Base-by-base conservation (phyloP, 2,888 invertebrate species). In the Sminthurides aquaticus region DNA sequence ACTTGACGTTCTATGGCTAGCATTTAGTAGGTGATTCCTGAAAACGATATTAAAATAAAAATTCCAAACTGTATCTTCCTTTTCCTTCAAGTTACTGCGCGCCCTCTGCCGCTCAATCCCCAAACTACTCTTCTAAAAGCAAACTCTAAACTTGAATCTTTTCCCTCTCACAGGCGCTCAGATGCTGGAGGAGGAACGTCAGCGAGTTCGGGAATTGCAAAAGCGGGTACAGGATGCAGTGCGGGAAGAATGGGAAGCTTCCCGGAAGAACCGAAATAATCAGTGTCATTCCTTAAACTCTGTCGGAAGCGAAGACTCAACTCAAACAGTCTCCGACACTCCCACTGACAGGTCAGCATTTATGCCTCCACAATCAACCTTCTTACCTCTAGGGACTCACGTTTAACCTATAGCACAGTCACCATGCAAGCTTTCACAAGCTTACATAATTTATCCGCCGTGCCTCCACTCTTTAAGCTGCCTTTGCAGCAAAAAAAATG, bases 121-220 rank as follows among this genome's bases (percentile, higher is more conserved):
- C n/a, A n/a, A n/a, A n/a, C n/a, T n/a, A n/a, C n/a, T n/a, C n/a
- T n/a, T n/a, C n/a, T n/a, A n/a, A n/a, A n/a, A n/a, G n/a, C n/a
- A n/a, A n/a, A n/a, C n/a, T n/a, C n/a, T n/a, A n/a, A n/a, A n/a
- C n/a, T 18, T 55, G 5, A 25, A 56, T 43, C 54, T n/a, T 34
- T 15, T 34, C 5, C 18, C 49, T 27, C 28, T 22, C 27, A 3
- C 77, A 93, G 93, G 93, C 68, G 90, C 90, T 75, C 88, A 90
- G 82, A 90, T 94, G 69, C 92, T 94, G 76, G 92, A 93, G 77
- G 89, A 93, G 77, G 93, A 94, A 79, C 83, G 91, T 49, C 87
- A 91, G 74, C 86, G 93, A 75, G 90, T 94, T 73, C 85, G 87
- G 67, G 92, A 91, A 76, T 79, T 94, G 63, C 92, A 93, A 76